phyloP scores from a whole-genome alignment of 2,797 vertebrate species.

The Mycteria americana region DNA sequence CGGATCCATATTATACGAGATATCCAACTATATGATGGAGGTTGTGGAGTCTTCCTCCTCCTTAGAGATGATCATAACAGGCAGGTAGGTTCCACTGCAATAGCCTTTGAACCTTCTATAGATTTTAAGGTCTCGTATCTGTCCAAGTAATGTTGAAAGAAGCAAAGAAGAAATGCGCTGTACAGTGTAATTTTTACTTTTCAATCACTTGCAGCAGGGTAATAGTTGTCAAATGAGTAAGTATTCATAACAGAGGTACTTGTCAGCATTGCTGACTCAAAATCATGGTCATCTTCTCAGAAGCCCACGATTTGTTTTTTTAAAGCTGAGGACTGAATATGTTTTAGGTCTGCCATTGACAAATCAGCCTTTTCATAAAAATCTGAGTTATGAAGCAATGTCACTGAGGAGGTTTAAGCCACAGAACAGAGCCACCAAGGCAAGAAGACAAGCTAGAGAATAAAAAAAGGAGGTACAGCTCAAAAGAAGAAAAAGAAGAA shows the following conservation, averaged over 20 bases:
- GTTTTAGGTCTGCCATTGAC: not conserved
- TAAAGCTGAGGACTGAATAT: not conserved
- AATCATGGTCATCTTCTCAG: accelerated
- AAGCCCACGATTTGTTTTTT: not conserved
- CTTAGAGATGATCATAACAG: not conserved
- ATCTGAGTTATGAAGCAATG: not conserved
- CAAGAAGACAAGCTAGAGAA: not conserved
- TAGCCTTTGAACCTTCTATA: not conserved
- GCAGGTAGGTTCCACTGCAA: not conserved
- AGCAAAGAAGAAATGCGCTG: not conserved
- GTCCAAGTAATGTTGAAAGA: not conserved
- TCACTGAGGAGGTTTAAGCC: not conserved
- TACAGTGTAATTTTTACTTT: not conserved
- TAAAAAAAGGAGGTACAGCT: not conserved
- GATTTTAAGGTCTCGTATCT: not conserved
- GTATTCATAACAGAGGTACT: not conserved
- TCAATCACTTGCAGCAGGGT: not conserved
- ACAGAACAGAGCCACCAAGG: not conserved
- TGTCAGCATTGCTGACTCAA: not conserved
- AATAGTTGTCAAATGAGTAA: not conserved
- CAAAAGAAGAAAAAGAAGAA: not conserved
- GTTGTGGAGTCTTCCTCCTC: not conserved
- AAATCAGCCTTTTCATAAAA: not conserved
- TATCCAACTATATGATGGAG: not conserved
- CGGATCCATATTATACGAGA: not conserved